These are phyloP conservation scores for Typhlichthys subterraneus DNA, from an alignment of 2,797 vertebrate genomes.

Conservation along the genomic window DNA sequence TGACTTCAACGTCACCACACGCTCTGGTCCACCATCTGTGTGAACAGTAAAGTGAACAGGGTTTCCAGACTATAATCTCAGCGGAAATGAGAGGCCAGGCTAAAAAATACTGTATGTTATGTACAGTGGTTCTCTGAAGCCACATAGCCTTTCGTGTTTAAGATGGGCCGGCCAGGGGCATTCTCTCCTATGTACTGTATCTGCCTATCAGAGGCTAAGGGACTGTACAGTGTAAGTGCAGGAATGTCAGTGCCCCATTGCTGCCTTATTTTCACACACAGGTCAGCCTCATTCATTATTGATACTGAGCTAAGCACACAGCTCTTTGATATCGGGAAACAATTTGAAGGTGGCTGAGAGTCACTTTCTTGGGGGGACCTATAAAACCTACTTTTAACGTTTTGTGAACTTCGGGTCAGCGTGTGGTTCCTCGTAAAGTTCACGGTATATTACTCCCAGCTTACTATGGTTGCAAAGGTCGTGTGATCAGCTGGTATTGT, in stretches of 20 bases:
- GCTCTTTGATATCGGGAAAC: slow-evolving; percentile 67
- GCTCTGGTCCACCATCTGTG: too few species aligned
- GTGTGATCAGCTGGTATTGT: slow-evolving; percentile 17
- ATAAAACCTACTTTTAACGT: slow-evolving; percentile 59
- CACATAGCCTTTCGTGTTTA: slow-evolving; percentile 55
- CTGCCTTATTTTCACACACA: slow-evolving; percentile 35
- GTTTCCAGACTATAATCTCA: too few species aligned
- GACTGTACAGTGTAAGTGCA: slow-evolving; percentile 35
- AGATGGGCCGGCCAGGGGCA: slow-evolving; percentile 53
- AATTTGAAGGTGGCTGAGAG: slow-evolving; percentile 54
- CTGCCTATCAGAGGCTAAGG: slow-evolving; percentile 30
- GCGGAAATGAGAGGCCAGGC: too few species aligned
- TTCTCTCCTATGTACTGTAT: slow-evolving; percentile 35
- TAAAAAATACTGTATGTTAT: neutral
- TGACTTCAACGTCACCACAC: too few species aligned
- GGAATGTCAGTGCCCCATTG: slow-evolving; percentile 40
- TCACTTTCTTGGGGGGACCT: slow-evolving; percentile 41
- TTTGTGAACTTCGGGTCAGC: slow-evolving; percentile 52
- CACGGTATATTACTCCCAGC: slow-evolving; percentile 44
- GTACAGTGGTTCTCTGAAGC: slow-evolving; percentile 51
- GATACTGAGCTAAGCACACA: slow-evolving; percentile 52
- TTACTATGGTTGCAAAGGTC: slow-evolving; percentile 28
- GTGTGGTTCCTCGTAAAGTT: slow-evolving; percentile 50
- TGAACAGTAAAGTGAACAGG: too few species aligned
- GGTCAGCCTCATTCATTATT: slow-evolving; percentile 67